These are phyloP conservation scores for Diorhabda sublineata DNA, from an alignment of 1,140 invertebrate species.

Conservation along the genomic window DNA sequence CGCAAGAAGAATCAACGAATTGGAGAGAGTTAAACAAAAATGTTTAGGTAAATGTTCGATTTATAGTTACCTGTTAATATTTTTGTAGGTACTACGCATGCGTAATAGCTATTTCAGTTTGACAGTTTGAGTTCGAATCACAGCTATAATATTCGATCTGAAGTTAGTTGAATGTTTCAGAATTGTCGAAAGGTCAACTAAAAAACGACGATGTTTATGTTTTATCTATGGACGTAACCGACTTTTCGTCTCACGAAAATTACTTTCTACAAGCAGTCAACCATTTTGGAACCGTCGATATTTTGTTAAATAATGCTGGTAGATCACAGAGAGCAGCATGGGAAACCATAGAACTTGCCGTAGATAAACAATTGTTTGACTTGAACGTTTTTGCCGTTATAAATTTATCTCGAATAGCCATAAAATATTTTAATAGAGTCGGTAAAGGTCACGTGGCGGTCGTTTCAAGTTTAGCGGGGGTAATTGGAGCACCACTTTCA, in stretches of 20 bases:
- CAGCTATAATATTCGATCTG: not conserved
- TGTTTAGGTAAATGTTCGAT: slow-evolving; percentile 55
- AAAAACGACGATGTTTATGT: slow-evolving; percentile 63
- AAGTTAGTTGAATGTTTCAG: slow-evolving; percentile 31
- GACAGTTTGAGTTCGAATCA: too few relatives aligned
- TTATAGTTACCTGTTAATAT: too few relatives aligned
- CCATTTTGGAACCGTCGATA: slow-evolving; percentile 73
- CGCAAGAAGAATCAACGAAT: slow-evolving; percentile 66
- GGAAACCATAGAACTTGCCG: slow-evolving; percentile 68
- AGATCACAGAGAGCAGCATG: slow-evolving; percentile 74
- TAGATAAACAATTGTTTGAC: slow-evolving; percentile 76
- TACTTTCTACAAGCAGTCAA: slow-evolving; percentile 61
- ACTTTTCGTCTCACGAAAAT: slow-evolving; percentile 59
- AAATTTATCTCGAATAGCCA: slow-evolving; percentile 63
- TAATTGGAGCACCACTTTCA: slow-evolving; percentile 67
- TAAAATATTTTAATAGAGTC: slow-evolving; percentile 61
- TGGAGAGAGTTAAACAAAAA: slow-evolving; percentile 69
- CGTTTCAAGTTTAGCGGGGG: slow-evolving; percentile 69
- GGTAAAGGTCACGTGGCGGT: slow-evolving; percentile 66
- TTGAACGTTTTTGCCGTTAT: slow-evolving; percentile 77
- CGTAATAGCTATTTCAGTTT: too few relatives aligned
- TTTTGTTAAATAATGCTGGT: slow-evolving; percentile 80
- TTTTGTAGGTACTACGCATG: too few relatives aligned
- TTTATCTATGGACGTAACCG: slow-evolving; percentile 66
- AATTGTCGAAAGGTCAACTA: slow-evolving; percentile 50